Evolutionary conservation across 1,140 invertebrate genomes (phyloP).

Genomic region (Probaryconus sp.): DNA sequence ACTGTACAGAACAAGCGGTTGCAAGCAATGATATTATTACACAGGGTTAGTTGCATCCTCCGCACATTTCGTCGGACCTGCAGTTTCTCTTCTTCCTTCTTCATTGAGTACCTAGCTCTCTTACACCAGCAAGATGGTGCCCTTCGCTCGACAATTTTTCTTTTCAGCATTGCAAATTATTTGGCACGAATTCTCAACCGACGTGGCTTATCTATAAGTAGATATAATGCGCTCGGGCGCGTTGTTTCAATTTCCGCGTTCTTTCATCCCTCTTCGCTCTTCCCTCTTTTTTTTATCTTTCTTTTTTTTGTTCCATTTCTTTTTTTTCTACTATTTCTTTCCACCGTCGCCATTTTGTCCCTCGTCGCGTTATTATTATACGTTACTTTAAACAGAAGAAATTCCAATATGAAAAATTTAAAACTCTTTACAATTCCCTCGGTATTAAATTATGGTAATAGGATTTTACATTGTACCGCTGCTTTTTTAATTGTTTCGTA

Average conservation of each 20-base stretch:
- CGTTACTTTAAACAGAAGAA: neutral
- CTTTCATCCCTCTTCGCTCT: constrained; percentile 19
- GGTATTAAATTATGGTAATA: constrained; percentile 21
- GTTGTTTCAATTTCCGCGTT: constrained; percentile 64
- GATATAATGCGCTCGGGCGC: constrained; percentile 39
- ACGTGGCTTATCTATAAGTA: constrained; percentile 47
- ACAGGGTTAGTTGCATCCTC: constrained; percentile 26
- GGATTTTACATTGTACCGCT: constrained; percentile 1
- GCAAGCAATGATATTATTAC: constrained; percentile 44
- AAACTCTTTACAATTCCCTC: neutral
- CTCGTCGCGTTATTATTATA: neutral
- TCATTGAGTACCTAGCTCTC: neutral
- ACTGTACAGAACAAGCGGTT: constrained; percentile 7
- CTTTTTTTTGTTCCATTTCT: neutral
- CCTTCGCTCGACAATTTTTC: constrained; percentile 69
- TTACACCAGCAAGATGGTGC: constrained; percentile 37
- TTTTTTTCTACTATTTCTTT: constrained; percentile 5
- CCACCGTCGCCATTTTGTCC: neutral
- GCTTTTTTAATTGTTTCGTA: neutral
- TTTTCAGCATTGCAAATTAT: constrained; percentile 75
- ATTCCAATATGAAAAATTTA: neutral
- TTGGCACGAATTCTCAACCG: constrained; percentile 68
- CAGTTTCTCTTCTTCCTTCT: constrained; percentile 3
- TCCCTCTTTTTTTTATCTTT: constrained; percentile 20
- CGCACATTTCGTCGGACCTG: constrained; percentile 13